These are phyloP conservation scores for Phataginus tetradactyla DNA, from an alignment of 2,797 vertebrate genomes.

Conservation along the genomic window DNA sequence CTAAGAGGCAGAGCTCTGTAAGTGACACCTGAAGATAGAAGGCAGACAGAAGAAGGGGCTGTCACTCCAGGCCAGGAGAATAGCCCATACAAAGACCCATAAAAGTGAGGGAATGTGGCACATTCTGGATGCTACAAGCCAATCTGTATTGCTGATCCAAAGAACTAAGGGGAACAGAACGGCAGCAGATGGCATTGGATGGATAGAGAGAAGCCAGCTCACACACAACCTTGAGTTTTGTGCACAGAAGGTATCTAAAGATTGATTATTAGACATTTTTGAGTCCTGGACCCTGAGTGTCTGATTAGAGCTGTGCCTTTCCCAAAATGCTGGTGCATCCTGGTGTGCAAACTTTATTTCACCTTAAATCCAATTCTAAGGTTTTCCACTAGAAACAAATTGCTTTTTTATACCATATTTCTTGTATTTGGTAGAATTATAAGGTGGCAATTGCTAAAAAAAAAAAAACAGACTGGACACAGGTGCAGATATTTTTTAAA, in stretches of 20 bases:
- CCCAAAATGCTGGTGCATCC: neutral
- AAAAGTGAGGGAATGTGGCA: neutral
- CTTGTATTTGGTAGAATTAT: neutral
- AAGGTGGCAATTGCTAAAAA: neutral
- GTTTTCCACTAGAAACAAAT: neutral
- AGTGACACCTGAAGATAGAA: neutral
- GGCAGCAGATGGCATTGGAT: neutral
- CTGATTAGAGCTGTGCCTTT: neutral
- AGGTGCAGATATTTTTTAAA: neutral
- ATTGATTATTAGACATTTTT: neutral
- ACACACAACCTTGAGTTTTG: neutral
- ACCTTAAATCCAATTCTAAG: neutral
- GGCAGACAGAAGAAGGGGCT: neutral
- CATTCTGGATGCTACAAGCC: neutral
- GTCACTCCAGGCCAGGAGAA: neutral
- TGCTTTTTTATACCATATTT: constrained; percentile 24
- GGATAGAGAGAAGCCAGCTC: neutral
- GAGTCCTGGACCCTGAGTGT: neutral
- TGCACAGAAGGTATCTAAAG: constrained; percentile 5
- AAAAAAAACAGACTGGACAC: neutral
- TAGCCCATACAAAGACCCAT: neutral
- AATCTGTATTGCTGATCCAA: neutral
- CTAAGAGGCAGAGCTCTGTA: neutral
- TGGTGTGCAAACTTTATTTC: neutral
- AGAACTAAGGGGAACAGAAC: neutral